Conservation (phyloP, 64 coral and sea anemone species). For the Catalaphyllia jardinei region DNA sequence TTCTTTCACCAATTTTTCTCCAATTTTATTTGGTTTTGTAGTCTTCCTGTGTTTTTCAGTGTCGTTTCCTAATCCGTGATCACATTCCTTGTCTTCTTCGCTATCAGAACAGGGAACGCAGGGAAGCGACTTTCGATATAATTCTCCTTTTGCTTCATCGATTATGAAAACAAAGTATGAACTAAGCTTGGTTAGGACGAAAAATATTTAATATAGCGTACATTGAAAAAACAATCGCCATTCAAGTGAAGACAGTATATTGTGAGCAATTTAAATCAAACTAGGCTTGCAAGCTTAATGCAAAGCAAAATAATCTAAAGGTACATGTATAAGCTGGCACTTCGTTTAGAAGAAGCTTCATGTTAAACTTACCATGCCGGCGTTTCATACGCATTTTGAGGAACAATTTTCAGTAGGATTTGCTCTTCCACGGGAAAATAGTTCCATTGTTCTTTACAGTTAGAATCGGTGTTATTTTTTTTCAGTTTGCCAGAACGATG, state of each 20-base stretch:
- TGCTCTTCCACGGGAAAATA: neutral
- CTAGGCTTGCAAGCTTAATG: too few species aligned
- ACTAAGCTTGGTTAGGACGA: neutral
- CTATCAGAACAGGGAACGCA: slow-evolving; percentile 42
- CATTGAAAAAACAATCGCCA: too few species aligned
- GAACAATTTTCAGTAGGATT: neutral
- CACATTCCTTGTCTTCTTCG: slow-evolving; percentile 10
- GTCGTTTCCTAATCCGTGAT: slow-evolving; percentile 30
- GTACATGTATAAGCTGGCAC: neutral
- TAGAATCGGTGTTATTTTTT: neutral
- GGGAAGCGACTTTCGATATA: slow-evolving; percentile 73
- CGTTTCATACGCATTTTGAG: slow-evolving; percentile 20
- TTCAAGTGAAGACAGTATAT: too few species aligned
- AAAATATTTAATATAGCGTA: too few species aligned
- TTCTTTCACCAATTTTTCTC: neutral
- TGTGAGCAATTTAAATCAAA: too few species aligned
- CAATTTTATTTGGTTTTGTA: neutral
- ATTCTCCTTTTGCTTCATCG: slow-evolving; percentile 63
- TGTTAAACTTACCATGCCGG: neutral
- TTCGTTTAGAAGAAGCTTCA: neutral
- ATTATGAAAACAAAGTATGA: neutral
- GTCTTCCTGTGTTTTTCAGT: slow-evolving; percentile 13
- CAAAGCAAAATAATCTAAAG: neutral
- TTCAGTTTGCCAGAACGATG: neutral
- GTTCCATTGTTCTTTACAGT: neutral